Base-by-base conservation (phyloP, 2,113 vertebrate genomes). In the Morone chrysops region DNA sequence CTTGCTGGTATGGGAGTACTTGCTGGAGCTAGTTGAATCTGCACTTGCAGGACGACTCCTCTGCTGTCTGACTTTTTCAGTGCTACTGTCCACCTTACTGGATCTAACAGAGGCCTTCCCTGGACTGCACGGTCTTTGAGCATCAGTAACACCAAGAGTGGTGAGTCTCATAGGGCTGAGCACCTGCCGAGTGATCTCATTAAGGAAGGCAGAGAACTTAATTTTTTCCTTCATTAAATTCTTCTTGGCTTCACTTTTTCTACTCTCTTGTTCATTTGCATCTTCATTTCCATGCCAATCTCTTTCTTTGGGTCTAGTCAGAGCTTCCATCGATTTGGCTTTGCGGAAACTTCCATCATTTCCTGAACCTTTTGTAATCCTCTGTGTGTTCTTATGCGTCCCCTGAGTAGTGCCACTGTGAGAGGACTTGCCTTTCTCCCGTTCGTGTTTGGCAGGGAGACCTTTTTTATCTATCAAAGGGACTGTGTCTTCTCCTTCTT, bases 171-270 rank as follows among this genome's bases (percentile, higher is more conserved):
- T 95, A 0, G 96, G 96, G 81, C 96, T 97, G 51, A 97, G 90
- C 25, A 97, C 96, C 86, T 96, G 96, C 4, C 90, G 85, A 5
- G 96, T 97, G 75, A 97, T 96, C 85, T 97, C 96, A 66, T 96
- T 95, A 16, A 97, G 92, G 79, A 97, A 97, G 4, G 93, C 93
- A 5, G 96, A 97, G 76, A 97, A 97, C 72, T 94, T 94, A 25
- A 88, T 90, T 90, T 96, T 97, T 78, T 96, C 95, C 71, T 94
- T 95, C 50, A 90, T 71, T 17, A 95, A 75, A 78, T 91, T 92
- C 78, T 93, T 91, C 41, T 3, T 90, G 38, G 89, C 91, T 53
- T 93, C 92, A 11, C 68, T 77, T 76, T 88, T 94, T 57, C 43
- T 91, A 41, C 9, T 90, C n/a, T 89, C 87, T 16, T 75, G n/a